These are phyloP conservation scores for Paracentrotus lividus DNA, from an alignment of 53 echinoderm and acorn worm species.

Conservation along the genomic window DNA sequence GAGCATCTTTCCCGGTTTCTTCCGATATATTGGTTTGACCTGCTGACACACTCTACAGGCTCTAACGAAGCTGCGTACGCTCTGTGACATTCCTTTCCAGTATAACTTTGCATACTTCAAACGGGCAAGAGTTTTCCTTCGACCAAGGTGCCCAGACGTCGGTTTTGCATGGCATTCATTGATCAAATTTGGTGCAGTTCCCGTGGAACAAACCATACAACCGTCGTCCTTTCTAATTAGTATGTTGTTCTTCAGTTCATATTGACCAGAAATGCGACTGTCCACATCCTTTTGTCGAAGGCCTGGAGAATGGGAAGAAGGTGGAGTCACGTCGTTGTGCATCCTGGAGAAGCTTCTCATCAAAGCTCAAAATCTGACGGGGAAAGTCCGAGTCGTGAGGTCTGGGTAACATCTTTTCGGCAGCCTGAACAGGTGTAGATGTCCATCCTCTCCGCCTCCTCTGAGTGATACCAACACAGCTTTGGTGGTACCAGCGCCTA, in stretches of 20 bases:
- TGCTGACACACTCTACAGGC: slow-evolving; percentile 59
- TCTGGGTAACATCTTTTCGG: background rate
- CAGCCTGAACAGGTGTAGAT: background rate
- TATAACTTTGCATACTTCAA: slow-evolving; percentile 10
- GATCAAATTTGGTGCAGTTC: background rate
- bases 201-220: background rate
- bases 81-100: slow-evolving; percentile 56
- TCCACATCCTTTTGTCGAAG: background rate
- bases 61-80: slow-evolving; percentile 51
- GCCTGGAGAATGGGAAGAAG: background rate
- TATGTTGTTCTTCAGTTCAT: background rate
- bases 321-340: background rate
- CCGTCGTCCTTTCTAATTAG: background rate
- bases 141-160: slow-evolving; percentile 73
- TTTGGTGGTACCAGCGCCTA: background rate
- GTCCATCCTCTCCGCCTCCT: background rate
- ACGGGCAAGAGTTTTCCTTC: slow-evolving; percentile 74
- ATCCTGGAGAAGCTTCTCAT: background rate
- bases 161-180: slow-evolving; percentile 34
- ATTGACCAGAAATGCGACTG: background rate
- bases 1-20: slow-evolving; percentile 68
- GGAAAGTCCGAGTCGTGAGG: background rate
- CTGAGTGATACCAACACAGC: slow-evolving; percentile 12
- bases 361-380: background rate
- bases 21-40: slow-evolving; percentile 72